Conservation (phyloP, 2,113 vertebrate species). For the Saguinus imperator region DNA sequence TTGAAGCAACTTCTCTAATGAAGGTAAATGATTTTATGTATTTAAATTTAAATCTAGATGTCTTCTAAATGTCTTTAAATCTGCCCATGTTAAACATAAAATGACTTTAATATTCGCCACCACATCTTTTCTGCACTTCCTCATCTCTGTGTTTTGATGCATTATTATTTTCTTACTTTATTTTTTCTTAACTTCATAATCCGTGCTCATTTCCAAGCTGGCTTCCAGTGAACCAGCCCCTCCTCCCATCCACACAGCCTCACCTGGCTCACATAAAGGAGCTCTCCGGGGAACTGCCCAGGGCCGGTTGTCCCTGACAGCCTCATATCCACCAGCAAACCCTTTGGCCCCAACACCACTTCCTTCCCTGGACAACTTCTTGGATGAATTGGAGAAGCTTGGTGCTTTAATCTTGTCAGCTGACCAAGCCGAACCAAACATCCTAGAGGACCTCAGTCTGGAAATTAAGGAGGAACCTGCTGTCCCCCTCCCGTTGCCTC, state of each 20-base stretch:
- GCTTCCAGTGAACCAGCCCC: conserved; percentile 80
- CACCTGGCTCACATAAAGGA: conserved; percentile 79
- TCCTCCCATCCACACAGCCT: conserved; percentile 73
- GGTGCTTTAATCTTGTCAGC: conserved; percentile 70
- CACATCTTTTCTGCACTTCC: conserved; percentile 9
- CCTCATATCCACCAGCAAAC: conserved; percentile 80
- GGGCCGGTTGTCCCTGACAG: conserved; percentile 87
- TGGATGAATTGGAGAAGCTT: conserved; percentile 82
- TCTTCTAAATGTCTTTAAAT: conserved; percentile 63
- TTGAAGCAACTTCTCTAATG: conserved; percentile 74
- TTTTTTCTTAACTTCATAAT: conserved; percentile 68
- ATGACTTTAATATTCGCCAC: conserved; percentile 54
- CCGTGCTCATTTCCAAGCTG: conserved; percentile 82
- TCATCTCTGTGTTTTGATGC: conserved; percentile 20
- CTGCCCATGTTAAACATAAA: conserved; percentile 8
- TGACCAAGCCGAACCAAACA: conserved; percentile 61
- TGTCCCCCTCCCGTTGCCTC: conserved; percentile 64
- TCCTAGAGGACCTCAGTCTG: conserved; percentile 64
- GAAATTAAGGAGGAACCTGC: conserved; percentile 75
- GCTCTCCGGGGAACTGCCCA: conserved; percentile 81
- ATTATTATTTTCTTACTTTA: conserved; percentile 60
- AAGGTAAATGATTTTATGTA: conserved; percentile 75
- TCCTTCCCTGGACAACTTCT: conserved; percentile 83
- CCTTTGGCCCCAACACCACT: conserved; percentile 80
- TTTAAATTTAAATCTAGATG: conserved; percentile 56